Evolutionary conservation across 2,113 vertebrate genomes (phyloP).

Genomic region (Anthoscopus minutus): DNA sequence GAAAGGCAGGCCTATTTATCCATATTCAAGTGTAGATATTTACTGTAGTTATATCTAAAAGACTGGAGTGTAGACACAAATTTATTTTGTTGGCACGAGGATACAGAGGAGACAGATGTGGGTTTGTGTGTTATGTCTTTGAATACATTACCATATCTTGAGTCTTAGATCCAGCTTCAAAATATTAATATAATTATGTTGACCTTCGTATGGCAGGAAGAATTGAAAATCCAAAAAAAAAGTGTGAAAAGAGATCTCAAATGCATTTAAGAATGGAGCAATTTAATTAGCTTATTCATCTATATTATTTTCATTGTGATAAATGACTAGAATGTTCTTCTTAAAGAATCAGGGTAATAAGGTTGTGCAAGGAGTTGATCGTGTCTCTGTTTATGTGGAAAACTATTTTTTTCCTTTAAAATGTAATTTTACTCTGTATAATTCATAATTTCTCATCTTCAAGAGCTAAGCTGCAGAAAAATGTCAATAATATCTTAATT

Average conservation of each 20-base stretch:
- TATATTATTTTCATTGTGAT: not conserved
- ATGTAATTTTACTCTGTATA: not conserved
- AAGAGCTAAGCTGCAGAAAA: not conserved
- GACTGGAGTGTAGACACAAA: not conserved
- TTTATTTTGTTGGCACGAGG: not conserved
- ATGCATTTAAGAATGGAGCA: not conserved
- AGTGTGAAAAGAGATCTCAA: not conserved
- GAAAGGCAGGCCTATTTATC: not conserved
- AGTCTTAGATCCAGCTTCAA: not conserved
- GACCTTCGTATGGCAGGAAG: not conserved
- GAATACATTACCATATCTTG: not conserved
- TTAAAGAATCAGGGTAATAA: not conserved
- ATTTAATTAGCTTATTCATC: not conserved
- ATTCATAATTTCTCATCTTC: not conserved
- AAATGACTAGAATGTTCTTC: not conserved
- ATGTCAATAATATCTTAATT: not conserved
- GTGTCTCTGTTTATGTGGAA: not conserved
- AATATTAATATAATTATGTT: not conserved
- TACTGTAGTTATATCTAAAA: not conserved
- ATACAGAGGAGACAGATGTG: not conserved
- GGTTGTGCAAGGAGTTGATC: not conserved
- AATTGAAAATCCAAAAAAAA: not conserved
- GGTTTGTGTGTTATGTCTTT: not conserved
- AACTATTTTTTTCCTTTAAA: not conserved
- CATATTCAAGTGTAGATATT: not conserved